Conservation (phyloP, 2,113 vertebrate genomes). For the Trematocara unimaculatum region DNA sequence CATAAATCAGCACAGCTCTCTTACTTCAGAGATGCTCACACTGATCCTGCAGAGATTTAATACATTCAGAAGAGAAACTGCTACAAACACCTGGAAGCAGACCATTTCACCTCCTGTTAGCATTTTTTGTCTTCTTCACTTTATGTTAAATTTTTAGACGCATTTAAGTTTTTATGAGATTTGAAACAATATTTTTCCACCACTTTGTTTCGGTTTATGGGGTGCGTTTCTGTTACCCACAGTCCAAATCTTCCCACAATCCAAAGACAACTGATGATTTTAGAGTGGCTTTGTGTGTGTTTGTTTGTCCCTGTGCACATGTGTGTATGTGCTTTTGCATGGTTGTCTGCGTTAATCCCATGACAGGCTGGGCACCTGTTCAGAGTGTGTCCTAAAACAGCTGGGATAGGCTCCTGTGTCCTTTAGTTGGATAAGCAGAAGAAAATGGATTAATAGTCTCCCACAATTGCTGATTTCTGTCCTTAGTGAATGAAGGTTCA, state of each 20-base stretch:
- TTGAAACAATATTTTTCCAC: neutral
- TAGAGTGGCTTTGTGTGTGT: neutral
- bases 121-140: neutral
- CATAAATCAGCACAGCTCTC: neutral
- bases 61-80: neutral
- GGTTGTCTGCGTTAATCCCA: accelerated
- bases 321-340: neutral
- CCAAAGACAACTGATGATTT: neutral
- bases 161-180: neutral
- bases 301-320: neutral
- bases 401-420: neutral
- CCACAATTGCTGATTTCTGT: neutral
- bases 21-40: neutral
- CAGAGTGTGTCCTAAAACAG: neutral
- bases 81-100: neutral
- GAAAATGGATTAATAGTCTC: neutral
- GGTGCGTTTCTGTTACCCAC: neutral
- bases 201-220: neutral
- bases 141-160: neutral
- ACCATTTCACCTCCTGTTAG: neutral
- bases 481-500: neutral
- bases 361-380: neutral
- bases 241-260: accelerated
- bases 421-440: neutral
- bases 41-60: neutral